Conservation (phyloP, 2,113 vertebrate species). For the Oreocharis arfaki region DNA sequence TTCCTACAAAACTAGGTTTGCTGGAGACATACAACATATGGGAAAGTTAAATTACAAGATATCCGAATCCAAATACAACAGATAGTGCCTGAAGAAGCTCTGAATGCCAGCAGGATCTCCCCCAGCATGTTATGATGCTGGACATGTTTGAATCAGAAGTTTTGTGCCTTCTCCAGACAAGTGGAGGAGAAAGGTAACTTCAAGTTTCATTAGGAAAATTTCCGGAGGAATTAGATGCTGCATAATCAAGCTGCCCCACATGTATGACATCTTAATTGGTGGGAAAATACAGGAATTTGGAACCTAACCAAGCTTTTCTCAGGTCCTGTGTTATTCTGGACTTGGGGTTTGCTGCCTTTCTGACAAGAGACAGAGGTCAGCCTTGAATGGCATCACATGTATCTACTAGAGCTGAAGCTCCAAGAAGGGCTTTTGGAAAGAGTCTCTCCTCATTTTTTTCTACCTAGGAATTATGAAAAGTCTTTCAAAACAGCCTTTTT, state of each 20-base stretch:
- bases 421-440: neutral
- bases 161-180: neutral
- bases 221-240: neutral
- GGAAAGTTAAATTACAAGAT: neutral
- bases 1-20: neutral
- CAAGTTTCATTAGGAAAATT: neutral
- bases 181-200: neutral
- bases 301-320: neutral
- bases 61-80: neutral
- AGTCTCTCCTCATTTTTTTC: neutral
- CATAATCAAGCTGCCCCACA: neutral
- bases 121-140: neutral
- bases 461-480: neutral
- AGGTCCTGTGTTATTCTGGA: neutral
- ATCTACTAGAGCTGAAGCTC: neutral
- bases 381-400: neutral
- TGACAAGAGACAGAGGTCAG: neutral
- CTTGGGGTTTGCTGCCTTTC: neutral
- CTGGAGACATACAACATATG: neutral
- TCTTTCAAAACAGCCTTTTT: neutral
- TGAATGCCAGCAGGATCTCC: neutral
- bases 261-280: neutral
- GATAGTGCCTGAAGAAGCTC: neutral
- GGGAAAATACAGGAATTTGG: neutral
- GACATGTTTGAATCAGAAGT: neutral